Base-by-base conservation (phyloP, 2,888 invertebrate species). In the Pseudoips prasinana region DNA sequence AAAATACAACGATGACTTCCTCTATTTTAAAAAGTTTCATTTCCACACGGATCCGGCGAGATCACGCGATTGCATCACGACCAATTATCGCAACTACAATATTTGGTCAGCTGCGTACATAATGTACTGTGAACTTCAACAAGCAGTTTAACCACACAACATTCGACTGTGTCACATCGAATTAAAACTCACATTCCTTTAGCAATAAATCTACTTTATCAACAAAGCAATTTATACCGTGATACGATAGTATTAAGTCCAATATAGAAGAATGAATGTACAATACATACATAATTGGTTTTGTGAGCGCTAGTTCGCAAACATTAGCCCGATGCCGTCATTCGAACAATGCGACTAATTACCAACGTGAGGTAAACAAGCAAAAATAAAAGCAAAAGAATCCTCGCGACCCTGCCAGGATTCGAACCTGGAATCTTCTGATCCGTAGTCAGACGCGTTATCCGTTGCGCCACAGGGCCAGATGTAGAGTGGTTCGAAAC, bases 381-480 rank as follows among this genome's bases (percentile, higher is more conserved):
- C 8, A 39, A 44, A 59, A 49, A 53, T 32, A 53, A 43, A 50
- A 47, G 60, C 54, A 64, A 64, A 64, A 52, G 46, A 4, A 8
- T 32, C 5, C 6, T 1, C 1, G 46, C 89, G 89, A 90, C 87
- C 89, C 81, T 90, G 89, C 89, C 90, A 90, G 90, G 90, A 90
- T 90, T 90, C 90, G 90, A 90, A 90, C 86, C 90, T 91, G 91
- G 89, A 90, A 90, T 90, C 90, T 90, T 90, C 90, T 91, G 91
- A 91, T 91, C 91, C 91, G 91, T 91, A 91, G 91, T 91, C 91
- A 91, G 91, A 91, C 91, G 91, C 91, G 91, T 92, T 91, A 91
- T 91, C 89, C 91, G 74, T 90, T 91, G 90, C 90, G 90, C 90
- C 90, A 90, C 91, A 91, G 84, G 90, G 90, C 90, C 90, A n/a